Evolutionary conservation across 2,888 invertebrate genomes (phyloP).

Genomic region (Branchipolynoe longqiensis): DNA sequence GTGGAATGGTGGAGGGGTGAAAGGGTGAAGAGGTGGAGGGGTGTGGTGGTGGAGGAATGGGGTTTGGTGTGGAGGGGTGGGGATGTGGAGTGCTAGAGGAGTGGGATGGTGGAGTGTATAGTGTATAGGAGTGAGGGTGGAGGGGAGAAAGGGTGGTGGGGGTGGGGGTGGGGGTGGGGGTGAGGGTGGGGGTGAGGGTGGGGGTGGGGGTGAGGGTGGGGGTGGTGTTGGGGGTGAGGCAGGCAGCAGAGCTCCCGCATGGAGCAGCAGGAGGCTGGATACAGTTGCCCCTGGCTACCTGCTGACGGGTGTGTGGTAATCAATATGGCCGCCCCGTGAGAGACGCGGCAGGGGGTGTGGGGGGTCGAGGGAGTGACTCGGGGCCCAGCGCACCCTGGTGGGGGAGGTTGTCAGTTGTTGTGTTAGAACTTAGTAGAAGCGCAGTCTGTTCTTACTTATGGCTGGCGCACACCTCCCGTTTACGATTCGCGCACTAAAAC

Average conservation of each 20-base stretch:
- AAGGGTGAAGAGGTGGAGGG: background rate
- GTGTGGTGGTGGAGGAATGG: background rate
- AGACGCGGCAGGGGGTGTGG: background rate
- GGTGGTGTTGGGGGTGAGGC: background rate
- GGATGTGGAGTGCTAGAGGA: background rate
- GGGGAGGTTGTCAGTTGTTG: no score
- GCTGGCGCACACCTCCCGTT: no score
- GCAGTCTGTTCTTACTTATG: no score
- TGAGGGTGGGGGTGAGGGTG: background rate
- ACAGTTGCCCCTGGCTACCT: no score
- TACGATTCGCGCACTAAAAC: no score
- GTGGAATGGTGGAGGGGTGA: background rate
- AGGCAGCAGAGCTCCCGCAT: no score
- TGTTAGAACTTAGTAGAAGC: no score
- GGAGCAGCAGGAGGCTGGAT: no score
- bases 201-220: constrained; percentile 7
- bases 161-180: background rate
- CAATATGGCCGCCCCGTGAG: no score
- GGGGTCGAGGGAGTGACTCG: background rate
- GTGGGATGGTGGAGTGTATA: background rate
- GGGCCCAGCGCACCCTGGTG: no score
- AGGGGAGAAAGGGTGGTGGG: background rate
- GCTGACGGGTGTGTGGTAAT: no score
- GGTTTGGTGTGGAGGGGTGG: background rate
- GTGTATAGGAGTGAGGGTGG: no score